Evolutionary conservation across 2,888 invertebrate genomes (phyloP), one percentile per base, ranked within the genome.

Genomic region (Lypha dubia): DNA sequence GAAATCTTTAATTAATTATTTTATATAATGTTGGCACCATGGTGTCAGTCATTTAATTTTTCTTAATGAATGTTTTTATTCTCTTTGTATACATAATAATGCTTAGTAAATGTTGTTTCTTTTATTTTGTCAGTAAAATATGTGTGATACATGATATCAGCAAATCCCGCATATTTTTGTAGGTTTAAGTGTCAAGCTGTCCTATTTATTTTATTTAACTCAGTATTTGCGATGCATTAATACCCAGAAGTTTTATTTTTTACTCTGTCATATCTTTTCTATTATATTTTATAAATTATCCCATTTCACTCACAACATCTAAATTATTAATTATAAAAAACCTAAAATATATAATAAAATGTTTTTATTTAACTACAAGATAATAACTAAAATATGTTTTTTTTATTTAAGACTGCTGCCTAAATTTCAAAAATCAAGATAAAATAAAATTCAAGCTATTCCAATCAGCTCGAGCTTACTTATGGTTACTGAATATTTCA

Each of bases 321-420:
- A 70, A 28, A 73, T 53, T 70, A 79, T 32, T 46, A 68, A 70
- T 65, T 53, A 73, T 67, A 71, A 62, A 46, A 77, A 77, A 58
- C 11, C 24, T 73, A 46, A 77, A 75, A 76, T 68, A 63, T 79
- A 77, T 67, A 83, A 81, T 81, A 84, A 81, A 84, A 73, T 79
- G 84, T 84, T 84, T 81, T 81, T 58, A 74, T 74, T 76, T 84
- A 81, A 77, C 67, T 62, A 81, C 22, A 84, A 76, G 38, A 41
- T 3, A 62, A 62, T 41, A 41, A 51, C 11, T 17, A 15, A 24
- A 11, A 7, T 49, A 13, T 24, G 9, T 1, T n/a, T 49, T 49
- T 49, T 49, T 49, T 20, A 49, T 49, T 46, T 17, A 1, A 49
- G 17, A 7, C 8, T 49, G 3, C 11, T 3, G 35, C 11, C 35